Conservation (phyloP, 1,140 invertebrate species). For the Musca vetustissima region DNA sequence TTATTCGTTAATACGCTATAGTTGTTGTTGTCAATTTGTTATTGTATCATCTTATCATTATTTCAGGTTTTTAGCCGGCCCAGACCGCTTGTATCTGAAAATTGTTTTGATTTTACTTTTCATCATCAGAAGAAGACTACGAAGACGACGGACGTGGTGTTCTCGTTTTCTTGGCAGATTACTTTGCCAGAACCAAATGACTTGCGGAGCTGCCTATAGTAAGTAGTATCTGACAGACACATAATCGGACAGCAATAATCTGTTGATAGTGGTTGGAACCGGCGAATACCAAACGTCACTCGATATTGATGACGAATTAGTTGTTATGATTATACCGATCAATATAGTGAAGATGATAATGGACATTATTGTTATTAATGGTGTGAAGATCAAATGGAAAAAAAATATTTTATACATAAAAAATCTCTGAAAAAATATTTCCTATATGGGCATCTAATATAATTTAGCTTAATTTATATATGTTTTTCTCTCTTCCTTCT, state of each 20-base stretch:
- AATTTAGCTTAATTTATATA: too few relatives aligned
- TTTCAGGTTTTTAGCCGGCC: not conserved
- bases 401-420: too few relatives aligned
- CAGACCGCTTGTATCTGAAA: slow-evolving; percentile 2
- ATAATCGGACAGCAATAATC: too few relatives aligned
- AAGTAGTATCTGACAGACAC: too few relatives aligned
- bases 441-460: too few relatives aligned
- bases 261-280: not conserved
- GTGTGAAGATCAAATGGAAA: too few relatives aligned
- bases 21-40: not conserved
- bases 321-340: not conserved
- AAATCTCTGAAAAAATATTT: too few relatives aligned
- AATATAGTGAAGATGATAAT: too few relatives aligned
- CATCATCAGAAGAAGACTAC: not conserved
- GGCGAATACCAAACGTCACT: not conserved
- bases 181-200: not conserved
- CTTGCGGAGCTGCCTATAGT: too few relatives aligned
- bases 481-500: too few relatives aligned
- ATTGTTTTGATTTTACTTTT: not conserved
- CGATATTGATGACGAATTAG: not conserved
- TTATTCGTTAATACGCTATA: too few relatives aligned
- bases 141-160: not conserved
- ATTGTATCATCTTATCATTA: not conserved
- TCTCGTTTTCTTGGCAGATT: not conserved
- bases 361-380: too few relatives aligned